These are phyloP conservation scores for Alcedo quadribrachys DNA, from an alignment of 2,797 vertebrate genomes.

Conservation along the genomic window DNA sequence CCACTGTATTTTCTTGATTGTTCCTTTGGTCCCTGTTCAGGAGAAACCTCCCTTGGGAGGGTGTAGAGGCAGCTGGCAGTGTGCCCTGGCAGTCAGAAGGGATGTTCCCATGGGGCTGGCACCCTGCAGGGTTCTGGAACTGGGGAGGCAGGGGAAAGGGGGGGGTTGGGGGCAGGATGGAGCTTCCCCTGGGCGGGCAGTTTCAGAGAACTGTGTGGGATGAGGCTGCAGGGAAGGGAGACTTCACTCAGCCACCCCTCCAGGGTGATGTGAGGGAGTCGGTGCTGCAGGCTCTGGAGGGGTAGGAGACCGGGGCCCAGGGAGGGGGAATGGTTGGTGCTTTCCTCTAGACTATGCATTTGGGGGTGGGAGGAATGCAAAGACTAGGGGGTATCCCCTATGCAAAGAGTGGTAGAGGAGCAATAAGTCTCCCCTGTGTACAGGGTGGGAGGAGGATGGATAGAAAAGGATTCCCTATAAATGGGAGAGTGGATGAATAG, in stretches of 20 bases:
- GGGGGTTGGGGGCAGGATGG: background rate
- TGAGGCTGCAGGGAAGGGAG: constrained; percentile 49
- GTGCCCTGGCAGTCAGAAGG: background rate
- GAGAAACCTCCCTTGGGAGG: background rate
- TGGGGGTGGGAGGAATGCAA: background rate
- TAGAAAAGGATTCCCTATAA: background rate
- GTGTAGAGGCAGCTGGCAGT: background rate
- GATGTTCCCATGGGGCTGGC: background rate
- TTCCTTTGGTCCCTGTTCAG: background rate
- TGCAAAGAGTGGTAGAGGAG: background rate
- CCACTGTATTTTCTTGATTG: background rate
- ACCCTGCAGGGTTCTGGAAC: background rate
- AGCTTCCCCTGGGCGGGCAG: constrained; percentile 52
- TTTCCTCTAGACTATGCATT: accelerated
- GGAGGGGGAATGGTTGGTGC: background rate
- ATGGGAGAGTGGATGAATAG: background rate
- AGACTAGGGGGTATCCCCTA: accelerated
- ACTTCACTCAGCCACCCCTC: background rate
- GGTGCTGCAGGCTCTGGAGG: background rate
- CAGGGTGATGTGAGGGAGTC: background rate
- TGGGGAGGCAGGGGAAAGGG: background rate
- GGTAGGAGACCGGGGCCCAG: constrained; percentile 13
- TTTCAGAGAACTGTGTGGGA: constrained; percentile 32
- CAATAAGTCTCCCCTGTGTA: background rate
- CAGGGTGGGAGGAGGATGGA: background rate